Evolutionary conservation across 2,888 invertebrate genomes (phyloP).

Genomic region (Pseudeuparius sepicola): DNA sequence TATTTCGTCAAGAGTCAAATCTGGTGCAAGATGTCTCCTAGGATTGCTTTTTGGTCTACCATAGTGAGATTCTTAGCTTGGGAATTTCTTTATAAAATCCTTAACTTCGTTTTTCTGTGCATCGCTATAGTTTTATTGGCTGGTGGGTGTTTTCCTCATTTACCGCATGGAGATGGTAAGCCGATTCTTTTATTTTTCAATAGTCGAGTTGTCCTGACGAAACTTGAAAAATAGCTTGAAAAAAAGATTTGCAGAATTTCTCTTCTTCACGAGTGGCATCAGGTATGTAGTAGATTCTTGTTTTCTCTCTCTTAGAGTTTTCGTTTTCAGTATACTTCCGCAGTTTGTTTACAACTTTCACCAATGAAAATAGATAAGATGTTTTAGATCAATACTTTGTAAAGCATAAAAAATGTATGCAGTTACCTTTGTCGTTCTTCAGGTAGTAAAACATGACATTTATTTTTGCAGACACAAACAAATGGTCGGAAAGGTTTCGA

Average conservation of each 20-base stretch:
- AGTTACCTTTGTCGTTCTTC: slow-evolving; percentile 14
- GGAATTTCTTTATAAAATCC: slow-evolving; percentile 7
- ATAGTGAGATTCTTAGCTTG: too few species aligned
- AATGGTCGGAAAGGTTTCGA: slow-evolving; percentile 17
- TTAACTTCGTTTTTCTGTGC: slow-evolving; percentile 17
- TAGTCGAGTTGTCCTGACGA: slow-evolving; percentile 19
- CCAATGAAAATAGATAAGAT: slow-evolving; percentile 16
- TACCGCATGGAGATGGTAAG: slow-evolving; percentile 17
- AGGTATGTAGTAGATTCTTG: slow-evolving; percentile 18
- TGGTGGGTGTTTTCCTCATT: slow-evolving; percentile 19
- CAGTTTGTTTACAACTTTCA: slow-evolving; percentile 18
- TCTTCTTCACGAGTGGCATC: slow-evolving; percentile 14
- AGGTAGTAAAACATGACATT: slow-evolving; percentile 12
- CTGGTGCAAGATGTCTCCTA: slow-evolving; percentile 8
- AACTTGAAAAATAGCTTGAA: slow-evolving; percentile 18
- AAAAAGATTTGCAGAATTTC: slow-evolving; percentile 20
- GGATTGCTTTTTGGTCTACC: slow-evolving; percentile 7
- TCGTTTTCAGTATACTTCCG: slow-evolving; percentile 16
- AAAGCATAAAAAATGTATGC: slow-evolving; percentile 15
- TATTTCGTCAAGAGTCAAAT: slow-evolving; percentile 10
- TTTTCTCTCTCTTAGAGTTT: slow-evolving; percentile 17
- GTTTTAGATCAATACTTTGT: slow-evolving; percentile 14
- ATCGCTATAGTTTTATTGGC: slow-evolving; percentile 18
- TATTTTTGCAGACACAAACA: slow-evolving; percentile 14
- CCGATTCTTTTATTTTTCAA: slow-evolving; percentile 17